Evolutionary conservation across 2,113 vertebrate genomes (phyloP).

Genomic region (Protobothrops flavoviridis): DNA sequence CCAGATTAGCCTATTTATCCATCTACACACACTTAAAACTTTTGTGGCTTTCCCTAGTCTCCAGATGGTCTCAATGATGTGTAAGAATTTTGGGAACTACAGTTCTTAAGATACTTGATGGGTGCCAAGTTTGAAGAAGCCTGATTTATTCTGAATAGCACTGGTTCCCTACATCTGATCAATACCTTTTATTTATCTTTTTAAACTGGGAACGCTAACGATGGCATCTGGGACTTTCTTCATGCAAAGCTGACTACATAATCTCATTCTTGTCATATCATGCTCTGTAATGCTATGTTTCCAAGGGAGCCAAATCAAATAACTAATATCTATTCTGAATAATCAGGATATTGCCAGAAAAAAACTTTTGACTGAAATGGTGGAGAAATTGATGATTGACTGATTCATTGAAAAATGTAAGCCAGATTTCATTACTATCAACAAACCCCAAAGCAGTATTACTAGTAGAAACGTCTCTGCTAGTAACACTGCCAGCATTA

Average conservation of each 20-base stretch:
- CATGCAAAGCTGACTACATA: not conserved
- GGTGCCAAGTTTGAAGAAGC: not conserved
- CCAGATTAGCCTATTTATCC: not conserved
- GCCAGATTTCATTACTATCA: not conserved
- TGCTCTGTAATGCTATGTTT: not conserved
- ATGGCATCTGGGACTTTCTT: not conserved
- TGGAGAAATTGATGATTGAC: not conserved
- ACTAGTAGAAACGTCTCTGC: not conserved
- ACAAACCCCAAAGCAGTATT: not conserved
- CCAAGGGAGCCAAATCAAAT: not conserved
- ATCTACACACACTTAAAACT: not conserved
- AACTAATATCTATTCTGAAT: no score
- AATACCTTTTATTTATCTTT: not conserved
- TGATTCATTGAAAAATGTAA: not conserved
- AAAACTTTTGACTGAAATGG: not conserved
- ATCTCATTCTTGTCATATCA: no score
- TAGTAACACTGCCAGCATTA: constrained; percentile 4
- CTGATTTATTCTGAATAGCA: not conserved
- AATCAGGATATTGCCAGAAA: not conserved
- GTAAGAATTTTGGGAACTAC: not conserved
- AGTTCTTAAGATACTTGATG: not conserved
- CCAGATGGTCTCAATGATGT: not conserved
- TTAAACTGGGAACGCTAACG: not conserved
- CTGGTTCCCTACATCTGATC: not conserved
- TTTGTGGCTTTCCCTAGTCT: not conserved